Evolutionary conservation across 2,113 vertebrate genomes (phyloP).

Genomic region (Nestor notabilis): DNA sequence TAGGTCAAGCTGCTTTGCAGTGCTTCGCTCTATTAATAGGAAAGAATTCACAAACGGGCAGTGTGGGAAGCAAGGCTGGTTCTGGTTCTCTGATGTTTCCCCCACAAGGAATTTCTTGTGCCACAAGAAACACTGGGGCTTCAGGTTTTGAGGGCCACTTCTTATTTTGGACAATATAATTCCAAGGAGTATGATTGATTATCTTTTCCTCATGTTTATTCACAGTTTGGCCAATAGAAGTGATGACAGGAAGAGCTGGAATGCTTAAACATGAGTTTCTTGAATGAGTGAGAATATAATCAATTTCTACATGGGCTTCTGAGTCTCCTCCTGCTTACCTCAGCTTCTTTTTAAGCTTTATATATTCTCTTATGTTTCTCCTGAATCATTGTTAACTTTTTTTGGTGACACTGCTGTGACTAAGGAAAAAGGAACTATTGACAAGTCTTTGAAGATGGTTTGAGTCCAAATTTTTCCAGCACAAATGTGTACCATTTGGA

Average conservation of each 20-base stretch:
- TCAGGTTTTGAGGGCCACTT: not conserved
- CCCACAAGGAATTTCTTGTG: not conserved
- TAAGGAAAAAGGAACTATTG: not conserved
- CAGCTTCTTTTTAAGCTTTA: not conserved
- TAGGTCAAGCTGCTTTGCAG: not conserved
- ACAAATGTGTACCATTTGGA: not conserved
- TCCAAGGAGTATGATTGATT: not conserved
- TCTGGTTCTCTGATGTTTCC: not conserved
- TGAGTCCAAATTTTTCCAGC: not conserved
- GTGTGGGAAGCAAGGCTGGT: slow-evolving; percentile 17
- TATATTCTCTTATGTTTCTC: not conserved
- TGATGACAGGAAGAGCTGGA: not conserved
- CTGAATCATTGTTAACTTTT: not conserved
- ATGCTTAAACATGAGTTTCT: not conserved
- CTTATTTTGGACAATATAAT: not conserved
- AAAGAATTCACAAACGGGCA: slow-evolving; percentile 12
- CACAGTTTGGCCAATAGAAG: not conserved
- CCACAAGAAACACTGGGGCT: not conserved
- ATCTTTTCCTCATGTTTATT: not conserved
- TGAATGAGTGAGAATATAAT: not conserved
- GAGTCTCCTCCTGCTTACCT: not conserved
- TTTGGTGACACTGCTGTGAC: not conserved
- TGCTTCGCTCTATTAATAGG: slow-evolving; percentile 17
- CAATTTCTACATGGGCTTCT: not conserved
- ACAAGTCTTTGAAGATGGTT: not conserved